These are phyloP conservation scores for Halichoeres trimaculatus DNA, from an alignment of 2,113 vertebrate species.

Conservation along the genomic window DNA sequence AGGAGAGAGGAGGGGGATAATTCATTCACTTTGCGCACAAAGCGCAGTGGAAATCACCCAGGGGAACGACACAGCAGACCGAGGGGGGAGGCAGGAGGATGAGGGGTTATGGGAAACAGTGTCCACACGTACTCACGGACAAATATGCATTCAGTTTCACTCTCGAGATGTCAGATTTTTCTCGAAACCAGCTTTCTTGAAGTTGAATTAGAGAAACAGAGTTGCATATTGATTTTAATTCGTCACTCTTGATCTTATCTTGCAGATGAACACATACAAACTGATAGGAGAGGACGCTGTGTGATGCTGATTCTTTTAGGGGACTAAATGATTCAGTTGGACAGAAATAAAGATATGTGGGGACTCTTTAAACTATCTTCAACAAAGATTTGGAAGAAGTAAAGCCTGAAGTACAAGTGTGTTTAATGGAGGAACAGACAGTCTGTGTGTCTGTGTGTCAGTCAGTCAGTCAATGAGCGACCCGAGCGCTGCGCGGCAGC, in stretches of 20 bases:
- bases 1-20: slow-evolving; percentile 58
- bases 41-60: slow-evolving; percentile 79
- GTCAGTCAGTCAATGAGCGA: slow-evolving; percentile 57
- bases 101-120: slow-evolving; percentile 13
- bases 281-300: not conserved
- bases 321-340: not conserved
- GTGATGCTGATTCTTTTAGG: not conserved
- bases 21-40: slow-evolving; percentile 83
- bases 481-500: slow-evolving; percentile 78
- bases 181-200: not conserved
- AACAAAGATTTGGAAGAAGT: not conserved
- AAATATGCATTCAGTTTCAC: not conserved
- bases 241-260: not conserved
- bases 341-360: not conserved
- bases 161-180: not conserved
- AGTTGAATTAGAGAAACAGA: not conserved
- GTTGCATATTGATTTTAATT: not conserved
- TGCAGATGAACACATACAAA: not conserved
- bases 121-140: slow-evolving; percentile 20
- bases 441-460: not conserved
- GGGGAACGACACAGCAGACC: slow-evolving; percentile 69
- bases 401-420: not conserved
- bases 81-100: slow-evolving; percentile 24
- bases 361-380: not conserved
- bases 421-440: not conserved